Percentiles rank a stretch among this genome's conserved stretches.
phyloP scores from a whole-genome alignment of 2,888 invertebrate species.

The Mythimna impura region DNA sequence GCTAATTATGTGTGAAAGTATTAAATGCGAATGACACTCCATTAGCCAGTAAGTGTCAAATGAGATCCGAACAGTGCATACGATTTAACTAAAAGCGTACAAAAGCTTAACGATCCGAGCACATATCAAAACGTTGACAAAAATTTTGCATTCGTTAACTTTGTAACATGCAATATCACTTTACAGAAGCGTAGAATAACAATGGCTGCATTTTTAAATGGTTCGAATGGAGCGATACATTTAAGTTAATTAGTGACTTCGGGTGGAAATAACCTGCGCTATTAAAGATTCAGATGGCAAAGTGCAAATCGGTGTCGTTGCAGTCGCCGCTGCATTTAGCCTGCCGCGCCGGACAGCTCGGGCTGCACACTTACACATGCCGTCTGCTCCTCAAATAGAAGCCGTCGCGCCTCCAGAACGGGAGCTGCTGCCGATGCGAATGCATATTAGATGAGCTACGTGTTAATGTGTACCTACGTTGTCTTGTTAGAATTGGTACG shows the following conservation, averaged over 20 bases:
- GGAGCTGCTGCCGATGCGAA: slow-evolving; percentile 58
- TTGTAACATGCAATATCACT: slow-evolving; percentile 54
- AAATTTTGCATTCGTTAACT: slow-evolving; percentile 47
- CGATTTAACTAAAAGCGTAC: slow-evolving; percentile 40
- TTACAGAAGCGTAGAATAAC: slow-evolving; percentile 49
- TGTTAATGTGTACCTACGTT: background rate
- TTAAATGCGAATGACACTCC: slow-evolving; percentile 6
- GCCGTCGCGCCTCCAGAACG: slow-evolving; percentile 54
- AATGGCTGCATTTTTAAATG: slow-evolving; percentile 60
- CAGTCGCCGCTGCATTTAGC: slow-evolving; percentile 83
- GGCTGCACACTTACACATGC: slow-evolving; percentile 67
- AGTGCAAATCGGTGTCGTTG: slow-evolving; percentile 88
- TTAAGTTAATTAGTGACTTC: slow-evolving; percentile 82
- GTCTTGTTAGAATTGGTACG: background rate
- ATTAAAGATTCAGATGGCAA: slow-evolving; percentile 87
- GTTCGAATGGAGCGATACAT: slow-evolving; percentile 61
- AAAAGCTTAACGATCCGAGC: slow-evolving; percentile 33
- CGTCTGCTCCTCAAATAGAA: slow-evolving; percentile 81
- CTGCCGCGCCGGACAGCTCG: slow-evolving; percentile 77
- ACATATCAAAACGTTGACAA: slow-evolving; percentile 38
- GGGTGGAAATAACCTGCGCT: slow-evolving; percentile 79
- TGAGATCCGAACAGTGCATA: slow-evolving; percentile 25
- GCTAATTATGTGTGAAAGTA: background rate
- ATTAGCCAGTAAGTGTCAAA: slow-evolving; percentile 34
- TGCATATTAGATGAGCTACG: slow-evolving; percentile 5